Base-by-base conservation (phyloP, 2,888 invertebrate species). In the Sycophila texana region DNA sequence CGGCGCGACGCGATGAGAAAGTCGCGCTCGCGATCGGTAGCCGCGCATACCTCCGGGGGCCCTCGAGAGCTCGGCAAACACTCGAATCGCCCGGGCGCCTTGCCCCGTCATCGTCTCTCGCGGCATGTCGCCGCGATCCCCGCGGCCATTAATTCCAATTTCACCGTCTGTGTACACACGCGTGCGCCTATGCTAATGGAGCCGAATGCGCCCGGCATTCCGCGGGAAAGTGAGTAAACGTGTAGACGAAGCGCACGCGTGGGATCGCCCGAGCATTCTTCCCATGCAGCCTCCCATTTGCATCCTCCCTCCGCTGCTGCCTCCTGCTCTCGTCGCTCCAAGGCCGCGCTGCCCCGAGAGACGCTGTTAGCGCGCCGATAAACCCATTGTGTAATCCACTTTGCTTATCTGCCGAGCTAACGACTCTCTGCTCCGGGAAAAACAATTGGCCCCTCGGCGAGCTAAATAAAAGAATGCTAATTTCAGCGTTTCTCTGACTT, bases 41-140 rank as follows among this genome's bases (percentile, higher is more conserved):
- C 20, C 30, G 39, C 39, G 22, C 49, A 4, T 18, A 14, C 4
- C 51, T 14, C 18, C 30, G n/a, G 26, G 30, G 70, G 16, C 13
- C 16, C 63, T 77, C 80, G 72, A 77, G 77, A 77, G 80, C 73
- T 81, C 74, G 68, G 78, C 74, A 79, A 79, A 79, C 78, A 79
- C 51, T 74, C 67, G 55, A 26, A 20, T 63, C 30, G 7, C 5
- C 61, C 18, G 51, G 14, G 55, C 20, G 22, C 39, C 39, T 4
- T 70, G 68, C 53, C 66, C 66, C 53, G 72, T 74, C 79, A 75
- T 74, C 66, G 79, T 53, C 39, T 58, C 47, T n/a, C 26, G 47
- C 18, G 4, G 12, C 16, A 14, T 16, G 61, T 14, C 13, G 51
- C 10, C 20, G 47, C 30, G 30, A 30, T 39, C 39, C 39, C 7